phyloP scores from a whole-genome alignment of 1,140 invertebrate species.

The Prorops nasuta region DNA sequence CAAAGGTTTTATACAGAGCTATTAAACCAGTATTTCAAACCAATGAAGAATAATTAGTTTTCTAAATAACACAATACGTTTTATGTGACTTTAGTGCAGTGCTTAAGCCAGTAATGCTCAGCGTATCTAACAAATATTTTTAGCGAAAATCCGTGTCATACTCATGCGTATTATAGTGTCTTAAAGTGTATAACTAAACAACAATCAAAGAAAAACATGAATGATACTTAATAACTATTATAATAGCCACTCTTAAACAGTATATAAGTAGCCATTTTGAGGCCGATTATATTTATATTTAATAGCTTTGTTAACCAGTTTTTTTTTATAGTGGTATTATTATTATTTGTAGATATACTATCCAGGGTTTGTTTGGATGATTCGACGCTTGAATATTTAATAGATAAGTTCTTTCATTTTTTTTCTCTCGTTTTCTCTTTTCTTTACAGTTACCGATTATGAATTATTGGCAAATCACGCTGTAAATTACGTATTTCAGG shows the following conservation, averaged over 20 bases:
- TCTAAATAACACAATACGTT: conserved; percentile 49
- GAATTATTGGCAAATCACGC: conserved; percentile 13
- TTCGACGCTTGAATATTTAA: conserved; percentile 16
- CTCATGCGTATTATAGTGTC: conserved; percentile 47
- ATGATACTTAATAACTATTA: conserved; percentile 40
- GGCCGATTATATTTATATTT: conserved; percentile 42
- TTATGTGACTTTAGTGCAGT: conserved; percentile 49
- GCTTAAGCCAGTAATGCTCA: conserved; percentile 52
- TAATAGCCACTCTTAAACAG: conserved; percentile 36
- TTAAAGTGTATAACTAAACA: conserved; percentile 43
- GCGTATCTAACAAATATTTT: conserved; percentile 53
- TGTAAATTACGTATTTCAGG: too few species aligned
- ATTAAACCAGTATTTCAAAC: conserved; percentile 57
- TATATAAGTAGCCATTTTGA: conserved; percentile 44
- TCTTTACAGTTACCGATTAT: conserved; percentile 34
- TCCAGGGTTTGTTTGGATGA: conserved; percentile 12
- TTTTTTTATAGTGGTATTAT: conserved; percentile 45
- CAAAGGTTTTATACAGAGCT: conserved; percentile 54
- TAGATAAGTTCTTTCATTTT: conserved; percentile 30
- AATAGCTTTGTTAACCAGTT: conserved; percentile 31
- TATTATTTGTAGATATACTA: conserved; percentile 44
- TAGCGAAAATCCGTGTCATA: conserved; percentile 52
- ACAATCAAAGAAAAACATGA: conserved; percentile 44
- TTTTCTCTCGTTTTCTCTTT: too few species aligned
- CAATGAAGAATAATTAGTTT: conserved; percentile 58